Base-by-base conservation (phyloP, 2,113 vertebrate genomes). In the Ptilonorhynchus violaceus region DNA sequence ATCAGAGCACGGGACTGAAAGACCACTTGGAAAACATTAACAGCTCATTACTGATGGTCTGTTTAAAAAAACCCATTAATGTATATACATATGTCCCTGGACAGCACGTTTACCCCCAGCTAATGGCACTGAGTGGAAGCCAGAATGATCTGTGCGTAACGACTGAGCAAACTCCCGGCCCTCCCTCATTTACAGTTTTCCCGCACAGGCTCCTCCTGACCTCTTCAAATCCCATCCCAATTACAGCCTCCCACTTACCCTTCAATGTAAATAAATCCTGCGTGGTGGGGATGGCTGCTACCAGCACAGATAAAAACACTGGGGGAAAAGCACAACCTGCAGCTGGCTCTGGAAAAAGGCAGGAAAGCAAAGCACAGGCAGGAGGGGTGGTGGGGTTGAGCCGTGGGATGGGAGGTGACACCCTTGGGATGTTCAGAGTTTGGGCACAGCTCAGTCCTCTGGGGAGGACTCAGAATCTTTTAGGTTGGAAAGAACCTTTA, bases 181-280 rank as follows among this genome's bases (percentile, higher is more conserved):
- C 90, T 90, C 85, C 82, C 88, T 96, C 88, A 41, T 90, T 93
- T 93, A 42, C 75, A 88, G 68, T 92, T 92, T 59, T 74, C 83
- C 90, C 24, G 37, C 92, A 77, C 60, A 9, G 79, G 52, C 88
- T 93, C 90, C 83, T 89, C 87, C 95, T 95, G 85, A 95, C 94
- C 94, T 95, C 88, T 93, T 81, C 90, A 95, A 93, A 96, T 96
- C 94, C 96, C 94, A 96, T 80, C 92, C 93, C 92, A 94, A 96
- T 94, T 96, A 96, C 87, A 96, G 93, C 95, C 93, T 96, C 92
- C 92, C 89, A 94, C 96, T 96, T 94, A 79, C 87, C 78, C 89
- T 83, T 93, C 85, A 94, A 4, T 47, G 78, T 96, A 96, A 96
- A 97, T 93, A 96, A 97, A 97, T 76, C 70, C 87, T 69, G 78